Evolutionary conservation across 2,113 vertebrate genomes (phyloP).

Genomic region (Percina caprodes): DNA sequence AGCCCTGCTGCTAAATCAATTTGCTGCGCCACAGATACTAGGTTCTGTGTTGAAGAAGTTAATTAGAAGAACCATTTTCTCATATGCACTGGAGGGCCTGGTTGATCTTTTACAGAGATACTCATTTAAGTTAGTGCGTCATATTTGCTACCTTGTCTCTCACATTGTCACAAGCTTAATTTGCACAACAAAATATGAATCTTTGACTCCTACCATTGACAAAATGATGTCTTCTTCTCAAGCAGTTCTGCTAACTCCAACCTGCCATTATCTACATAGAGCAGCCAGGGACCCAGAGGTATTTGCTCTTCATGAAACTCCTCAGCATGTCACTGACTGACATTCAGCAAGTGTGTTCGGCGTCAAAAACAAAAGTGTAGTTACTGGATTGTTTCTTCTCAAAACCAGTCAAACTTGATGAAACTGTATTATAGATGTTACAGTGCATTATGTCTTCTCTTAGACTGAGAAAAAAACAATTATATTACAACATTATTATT

Average conservation of each 20-base stretch:
- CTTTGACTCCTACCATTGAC: background rate
- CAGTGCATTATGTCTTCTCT: background rate
- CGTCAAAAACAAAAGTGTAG: background rate
- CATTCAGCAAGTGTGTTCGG: background rate
- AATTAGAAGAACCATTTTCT: conserved; percentile 45
- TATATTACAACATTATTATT: no score
- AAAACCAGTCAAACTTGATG: background rate
- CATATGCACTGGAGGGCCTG: conserved; percentile 1
- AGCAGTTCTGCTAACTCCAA: background rate
- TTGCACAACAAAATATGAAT: background rate
- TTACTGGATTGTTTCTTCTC: background rate
- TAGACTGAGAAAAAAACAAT: no score
- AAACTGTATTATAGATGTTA: background rate
- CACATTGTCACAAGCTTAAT: background rate
- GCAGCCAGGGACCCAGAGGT: background rate
- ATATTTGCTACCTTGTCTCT: background rate
- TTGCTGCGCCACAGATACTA: conserved; percentile 39
- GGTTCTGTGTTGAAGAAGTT: conserved; percentile 42
- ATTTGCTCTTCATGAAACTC: background rate
- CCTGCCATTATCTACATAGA: background rate
- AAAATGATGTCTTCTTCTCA: background rate
- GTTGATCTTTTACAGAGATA: conserved; percentile 15
- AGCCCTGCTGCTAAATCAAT: conserved; percentile 46
- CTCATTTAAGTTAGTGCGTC: background rate
- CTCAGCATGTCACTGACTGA: conserved; percentile 6